Conservation (phyloP, 1,140 invertebrate species). For the Ptiloglossa arizonensis region DNA sequence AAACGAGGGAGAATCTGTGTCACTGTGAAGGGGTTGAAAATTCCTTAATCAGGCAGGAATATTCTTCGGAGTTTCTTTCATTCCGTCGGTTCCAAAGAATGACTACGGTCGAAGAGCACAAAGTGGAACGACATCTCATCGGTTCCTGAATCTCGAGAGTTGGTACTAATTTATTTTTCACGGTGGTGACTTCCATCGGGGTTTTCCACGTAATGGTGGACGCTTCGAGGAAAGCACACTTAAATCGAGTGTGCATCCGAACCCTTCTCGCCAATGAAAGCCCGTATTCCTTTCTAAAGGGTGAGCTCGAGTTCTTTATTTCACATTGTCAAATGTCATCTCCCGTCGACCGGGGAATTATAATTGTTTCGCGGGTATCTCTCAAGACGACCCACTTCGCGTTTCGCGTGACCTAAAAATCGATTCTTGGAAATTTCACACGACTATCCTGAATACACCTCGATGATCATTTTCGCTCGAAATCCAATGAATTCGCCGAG, state of each 20-base stretch:
- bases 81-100: background rate
- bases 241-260: slow-evolving; percentile 11
- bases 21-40: no score
- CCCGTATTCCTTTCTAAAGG: background rate
- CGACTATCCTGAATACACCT: no score
- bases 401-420: no score
- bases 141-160: background rate
- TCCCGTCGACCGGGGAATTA: background rate
- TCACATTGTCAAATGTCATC: slow-evolving; percentile 1
- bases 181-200: background rate
- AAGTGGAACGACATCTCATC: no score
- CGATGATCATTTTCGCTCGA: no score
- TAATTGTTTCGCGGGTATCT: slow-evolving; percentile 4
- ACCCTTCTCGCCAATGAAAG: background rate
- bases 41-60: no score
- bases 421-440: no score
- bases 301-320: background rate
- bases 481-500: no score
- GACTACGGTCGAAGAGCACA: background rate
- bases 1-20: no score
- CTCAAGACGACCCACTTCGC: background rate
- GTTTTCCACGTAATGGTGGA: background rate
- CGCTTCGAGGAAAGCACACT: background rate
- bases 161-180: slow-evolving; percentile 19
- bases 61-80: background rate